Evolutionary conservation across 2,888 invertebrate species (phyloP), one percentile per base, ranked within the genome.

Genomic region (Seira musarum): DNA sequence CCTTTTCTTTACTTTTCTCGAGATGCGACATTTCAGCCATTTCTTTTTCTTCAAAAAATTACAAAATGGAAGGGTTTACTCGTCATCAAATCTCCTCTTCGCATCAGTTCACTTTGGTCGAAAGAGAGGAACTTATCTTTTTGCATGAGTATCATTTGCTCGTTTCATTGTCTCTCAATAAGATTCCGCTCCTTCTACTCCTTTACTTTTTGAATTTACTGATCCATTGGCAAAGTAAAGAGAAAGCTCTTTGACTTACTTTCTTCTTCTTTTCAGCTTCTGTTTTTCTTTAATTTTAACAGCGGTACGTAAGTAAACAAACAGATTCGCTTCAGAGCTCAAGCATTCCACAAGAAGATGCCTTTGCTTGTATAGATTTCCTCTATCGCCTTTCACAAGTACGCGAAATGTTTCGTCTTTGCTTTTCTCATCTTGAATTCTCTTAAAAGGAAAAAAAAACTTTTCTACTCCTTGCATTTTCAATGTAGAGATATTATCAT

Each of bases 281-380:
- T 60, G 60, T 60, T 60, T 60, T 60, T 60, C 60, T 60, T 60
- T 60, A 60, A 60, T 60, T 60, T 60, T 60, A 60, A 19, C 60
- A 60, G 19, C 53, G n/a, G 53, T 53, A 53, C 53, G 53, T 53
- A 53, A 60, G 60, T 60, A 60, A 60, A 60, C 60, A 60, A 60
- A 21, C 22, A 60, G 22, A 60, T 21, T 15, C 5, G 49, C 49
- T 49, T 13, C 53, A 17, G 53, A 53, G 8, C 30, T 30, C 30
- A 8, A 30, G 30, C 30, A 30, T 30, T 30, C 30, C 3, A 8
- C 30, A 30, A 30, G 30, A 30, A 30, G 30, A 30, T 22, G 21
- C 21, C 60, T 60, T 21, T 21, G 19, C 21, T 60, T 60, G 15
- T 60, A 2, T 19, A 60, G 21, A 22, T 21, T 60, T 21, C 22